These are phyloP conservation scores for Hoplodrina blanda DNA, from an alignment of 2,888 invertebrate genomes.

Conservation along the genomic window DNA sequence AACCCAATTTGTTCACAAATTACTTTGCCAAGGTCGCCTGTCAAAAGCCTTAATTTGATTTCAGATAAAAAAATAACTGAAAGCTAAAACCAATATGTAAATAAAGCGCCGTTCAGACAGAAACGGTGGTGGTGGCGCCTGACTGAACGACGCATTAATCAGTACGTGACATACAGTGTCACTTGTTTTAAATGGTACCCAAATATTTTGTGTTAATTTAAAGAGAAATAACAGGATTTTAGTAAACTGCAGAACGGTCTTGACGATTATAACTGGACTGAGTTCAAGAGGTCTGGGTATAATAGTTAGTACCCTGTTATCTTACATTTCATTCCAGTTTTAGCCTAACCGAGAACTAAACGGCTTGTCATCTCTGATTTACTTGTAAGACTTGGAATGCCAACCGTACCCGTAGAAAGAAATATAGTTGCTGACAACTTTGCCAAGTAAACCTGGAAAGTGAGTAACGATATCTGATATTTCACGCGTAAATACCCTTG, in stretches of 20 bases:
- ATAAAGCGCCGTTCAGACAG: neutral
- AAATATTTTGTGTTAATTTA: no score
- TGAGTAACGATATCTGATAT: constrained; percentile 28
- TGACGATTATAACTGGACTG: neutral
- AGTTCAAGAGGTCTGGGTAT: neutral
- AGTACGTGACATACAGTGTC: neutral
- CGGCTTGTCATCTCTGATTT: constrained; percentile 8
- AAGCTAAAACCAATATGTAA: constrained; percentile 26
- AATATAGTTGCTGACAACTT: constrained; percentile 21
- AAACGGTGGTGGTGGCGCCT: neutral
- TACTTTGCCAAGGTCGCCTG: constrained; percentile 49
- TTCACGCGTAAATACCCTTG: constrained; percentile 46
- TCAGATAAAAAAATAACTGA: constrained; percentile 37
- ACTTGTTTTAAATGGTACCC: neutral
- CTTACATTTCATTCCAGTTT: neutral
- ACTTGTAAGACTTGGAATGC: constrained; percentile 16
- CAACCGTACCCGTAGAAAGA: constrained; percentile 3
- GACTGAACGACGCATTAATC: neutral
- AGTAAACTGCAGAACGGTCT: neutral
- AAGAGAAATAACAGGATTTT: neutral
- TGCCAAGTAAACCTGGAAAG: constrained; percentile 28
- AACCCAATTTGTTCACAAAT: constrained; percentile 55
- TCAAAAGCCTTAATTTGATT: constrained; percentile 52
- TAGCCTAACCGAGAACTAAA: neutral
- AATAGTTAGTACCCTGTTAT: neutral